Base-by-base conservation (phyloP, 1,140 invertebrate species). In the Mactra quadrangularis region DNA sequence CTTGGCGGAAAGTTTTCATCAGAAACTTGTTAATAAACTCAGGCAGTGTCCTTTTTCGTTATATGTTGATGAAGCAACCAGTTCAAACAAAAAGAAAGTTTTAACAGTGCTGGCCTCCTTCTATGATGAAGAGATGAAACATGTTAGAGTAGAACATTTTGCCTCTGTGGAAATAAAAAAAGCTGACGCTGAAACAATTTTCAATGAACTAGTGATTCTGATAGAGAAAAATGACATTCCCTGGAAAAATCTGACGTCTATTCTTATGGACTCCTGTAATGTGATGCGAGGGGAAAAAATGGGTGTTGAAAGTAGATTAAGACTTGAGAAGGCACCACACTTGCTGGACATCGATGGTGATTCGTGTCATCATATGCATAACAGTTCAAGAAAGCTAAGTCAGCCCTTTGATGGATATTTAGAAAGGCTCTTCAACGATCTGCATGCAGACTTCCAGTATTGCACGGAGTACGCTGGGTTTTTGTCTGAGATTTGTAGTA, bases 311-410 rank as follows among this genome's bases (percentile, higher is more conserved):
- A 41, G n/a, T 1, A 76, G 74, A 57, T 19, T 89, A 15, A 35
- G 74, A 57, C 50, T 60, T 17, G 74, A 85, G 45, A 85, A 82
- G 35, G 83, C 68, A 41, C 86, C 85, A 15, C 78, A 86, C 29
- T 33, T 89, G 9, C 45, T 89, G 2, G 87, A 87, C 64, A 71
- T 89, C 50, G 85, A 85, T 84, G 86, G 87, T 15, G 86, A 89
- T 57, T 68, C 85, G 15, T 88, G 84, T 52, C 86, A 88, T 35
- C 87, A 86, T 71, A 75, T 76, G 1, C 85, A 88, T 38, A 88
- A 85, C 84, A 79, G 82, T 19, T 17, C 76, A 13, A 85, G 83
- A 79, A 33, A 55, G 62, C 81, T 88, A 25, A 87, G 86, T 71
- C 62, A 22, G 19, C 83, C 83, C 1, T 79, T 89, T 88, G 66